These are phyloP conservation scores for Reticulitermes lucifugus DNA, from an alignment of 2,888 invertebrate genomes.

Conservation along the genomic window DNA sequence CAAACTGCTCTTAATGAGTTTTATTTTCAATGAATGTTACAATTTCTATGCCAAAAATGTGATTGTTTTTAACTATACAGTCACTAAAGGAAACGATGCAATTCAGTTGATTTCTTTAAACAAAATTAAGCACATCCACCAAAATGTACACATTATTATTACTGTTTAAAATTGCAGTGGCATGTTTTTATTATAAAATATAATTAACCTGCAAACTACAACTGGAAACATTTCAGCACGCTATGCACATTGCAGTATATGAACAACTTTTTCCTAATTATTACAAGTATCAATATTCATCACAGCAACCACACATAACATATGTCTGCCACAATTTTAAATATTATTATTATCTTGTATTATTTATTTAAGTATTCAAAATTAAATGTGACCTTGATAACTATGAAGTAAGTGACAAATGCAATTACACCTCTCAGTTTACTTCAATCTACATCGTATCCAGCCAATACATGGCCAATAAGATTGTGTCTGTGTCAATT, in stretches of 20 bases:
- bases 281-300: conserved; percentile 11
- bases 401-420: not conserved
- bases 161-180: conserved; percentile 40
- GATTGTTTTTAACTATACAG: conserved; percentile 35
- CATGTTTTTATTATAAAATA: conserved; percentile 41
- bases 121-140: conserved; percentile 41
- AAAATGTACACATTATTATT: conserved; percentile 42
- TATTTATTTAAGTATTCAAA: conserved; percentile 16
- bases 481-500: not conserved
- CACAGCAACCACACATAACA: conserved; percentile 5
- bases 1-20: conserved; percentile 27
- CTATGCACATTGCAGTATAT: conserved; percentile 7
- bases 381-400: conserved; percentile 26
- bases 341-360: not conserved
- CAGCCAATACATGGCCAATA: not conserved
- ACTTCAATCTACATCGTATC: conserved; percentile 15
- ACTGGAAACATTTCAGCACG: conserved; percentile 26
- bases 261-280: conserved; percentile 25
- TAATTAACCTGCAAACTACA: conserved; percentile 45
- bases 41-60: conserved; percentile 42
- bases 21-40: conserved; percentile 47
- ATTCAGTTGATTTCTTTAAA: conserved; percentile 3
- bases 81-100: conserved; percentile 16
- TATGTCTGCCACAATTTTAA: conserved; percentile 12
- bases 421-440: not conserved